phyloP scores from a whole-genome alignment of 2,888 invertebrate genomes.

The Caenorhabditis sp. region DNA sequence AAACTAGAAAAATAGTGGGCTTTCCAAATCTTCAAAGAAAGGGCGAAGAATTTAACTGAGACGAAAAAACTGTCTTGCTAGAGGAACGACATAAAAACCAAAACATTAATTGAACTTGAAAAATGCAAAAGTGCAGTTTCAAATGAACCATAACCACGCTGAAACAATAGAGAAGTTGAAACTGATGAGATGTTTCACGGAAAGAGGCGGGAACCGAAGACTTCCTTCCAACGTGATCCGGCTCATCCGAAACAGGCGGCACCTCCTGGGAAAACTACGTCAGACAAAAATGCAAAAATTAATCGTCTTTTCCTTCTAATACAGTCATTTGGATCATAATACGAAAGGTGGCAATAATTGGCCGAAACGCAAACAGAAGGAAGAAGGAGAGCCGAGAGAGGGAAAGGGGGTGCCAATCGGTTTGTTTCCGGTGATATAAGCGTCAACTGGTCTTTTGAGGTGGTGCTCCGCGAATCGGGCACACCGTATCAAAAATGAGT shows the following conservation, averaged over 20 bases:
- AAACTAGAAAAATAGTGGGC: too few species aligned
- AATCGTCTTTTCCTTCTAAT: slow-evolving; percentile 42
- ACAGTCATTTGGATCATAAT: slow-evolving; percentile 49
- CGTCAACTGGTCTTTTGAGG: slow-evolving; percentile 55
- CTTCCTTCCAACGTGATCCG: slow-evolving; percentile 36
- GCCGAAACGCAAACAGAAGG: slow-evolving; percentile 58
- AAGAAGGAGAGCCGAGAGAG: background rate
- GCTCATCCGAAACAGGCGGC: slow-evolving; percentile 41
- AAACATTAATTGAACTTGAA: too few species aligned
- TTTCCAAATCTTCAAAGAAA: too few species aligned
- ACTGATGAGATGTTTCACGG: slow-evolving; percentile 10
- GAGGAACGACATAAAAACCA: too few species aligned
- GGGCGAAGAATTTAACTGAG: too few species aligned
- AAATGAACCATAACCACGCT: too few species aligned
- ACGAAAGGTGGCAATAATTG: slow-evolving; percentile 61
- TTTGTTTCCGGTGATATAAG: slow-evolving; percentile 64
- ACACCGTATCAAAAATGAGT: slow-evolving; percentile 50
- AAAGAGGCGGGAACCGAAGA: background rate
- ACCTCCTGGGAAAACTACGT: slow-evolving; percentile 17
- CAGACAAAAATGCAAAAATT: slow-evolving; percentile 48
- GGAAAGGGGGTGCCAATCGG: slow-evolving; percentile 46
- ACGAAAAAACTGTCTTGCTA: too few species aligned
- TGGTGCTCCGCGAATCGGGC: slow-evolving; percentile 29
- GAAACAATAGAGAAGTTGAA: background rate
- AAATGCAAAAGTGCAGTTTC: too few species aligned